Evolutionary conservation across 2,113 vertebrate species (phyloP), one percentile per base, ranked within the genome.

Genomic region (Gallinago media): DNA sequence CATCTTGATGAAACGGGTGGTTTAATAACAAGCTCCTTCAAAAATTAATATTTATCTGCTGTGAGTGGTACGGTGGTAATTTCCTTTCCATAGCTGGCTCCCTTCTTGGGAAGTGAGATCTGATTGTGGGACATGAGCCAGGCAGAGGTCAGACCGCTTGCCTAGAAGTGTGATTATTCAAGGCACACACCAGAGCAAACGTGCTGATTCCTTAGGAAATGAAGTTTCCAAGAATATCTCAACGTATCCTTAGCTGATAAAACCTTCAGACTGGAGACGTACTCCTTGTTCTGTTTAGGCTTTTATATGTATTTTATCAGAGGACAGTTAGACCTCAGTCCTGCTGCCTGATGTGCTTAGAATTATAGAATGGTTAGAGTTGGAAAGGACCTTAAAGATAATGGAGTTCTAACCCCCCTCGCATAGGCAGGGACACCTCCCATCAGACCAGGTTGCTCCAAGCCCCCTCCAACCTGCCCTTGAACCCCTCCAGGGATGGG

Each of bases 191-290:
- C 83, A 18, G 65, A 61, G 38, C 61, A 22, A 17, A 36, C 26
- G 26, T 0, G 2, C 85, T 34, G 54, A 66, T 59, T 85, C 70
- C 59, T 73, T 73, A 66, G 91, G 62, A 91, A 95, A 93, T 87
- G 84, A 94, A 62, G 46, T 59, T 74, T 88, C 92, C 71, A 23
- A 82, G 71, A 93, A 89, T 82, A 92, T 50, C 83, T 78, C 82
- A 20, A 44, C 34, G 22, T 61, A n/a, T 54, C 85, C 67, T 90
- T 4, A 59, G 58, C 79, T 36, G 85, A 90, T 54, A 9, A 85
- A 68, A 80, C n/a, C 75, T 42, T 34, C 49, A 54, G 82, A 10
- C 23, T 7, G 2, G 46, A 70, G 71, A 40, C 0, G 0, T 49
- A 15, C 16, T 47, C 66, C 47, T 8, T 6, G 8, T 58, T 71